These are phyloP conservation scores for Camptogramma bilineatum DNA, from an alignment of 2,888 invertebrate species.

Conservation along the genomic window DNA sequence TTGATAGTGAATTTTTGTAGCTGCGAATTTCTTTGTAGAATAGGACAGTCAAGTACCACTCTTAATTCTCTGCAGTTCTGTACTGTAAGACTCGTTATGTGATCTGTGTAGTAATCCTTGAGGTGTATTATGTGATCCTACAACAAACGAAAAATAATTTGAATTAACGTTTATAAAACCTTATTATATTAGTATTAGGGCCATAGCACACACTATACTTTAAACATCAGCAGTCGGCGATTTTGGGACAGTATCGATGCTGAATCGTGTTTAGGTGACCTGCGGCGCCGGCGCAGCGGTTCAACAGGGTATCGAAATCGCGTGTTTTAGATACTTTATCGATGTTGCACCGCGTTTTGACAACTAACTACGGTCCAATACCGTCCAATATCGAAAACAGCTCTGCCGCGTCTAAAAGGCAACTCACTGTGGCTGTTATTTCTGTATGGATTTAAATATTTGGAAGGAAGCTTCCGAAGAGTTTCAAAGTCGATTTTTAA, in stretches of 20 bases:
- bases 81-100: constrained; percentile 74
- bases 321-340: too few relatives aligned
- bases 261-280: too few relatives aligned
- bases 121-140: constrained; percentile 81
- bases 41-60: constrained; percentile 78
- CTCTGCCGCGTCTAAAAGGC: too few relatives aligned
- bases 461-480: too few relatives aligned
- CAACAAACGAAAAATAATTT: constrained; percentile 55
- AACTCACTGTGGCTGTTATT: too few relatives aligned
- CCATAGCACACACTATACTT: neutral
- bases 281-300: too few relatives aligned
- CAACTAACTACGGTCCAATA: too few relatives aligned
- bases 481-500: too few relatives aligned
- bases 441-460: too few relatives aligned
- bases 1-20: constrained; percentile 73
- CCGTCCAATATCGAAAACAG: too few relatives aligned
- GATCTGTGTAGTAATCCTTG: constrained; percentile 80
- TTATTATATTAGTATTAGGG: neutral
- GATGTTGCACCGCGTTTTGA: too few relatives aligned
- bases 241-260: neutral
- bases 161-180: constrained; percentile 2
- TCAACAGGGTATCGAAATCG: too few relatives aligned
- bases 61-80: constrained; percentile 79
- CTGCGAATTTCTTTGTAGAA: constrained; percentile 68
- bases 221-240: neutral